A percentile compares a stretch with the other conserved stretches of the same genome.
phyloP scores from a whole-genome alignment of 2,797 vertebrate species.

The Ceryle rudis region DNA sequence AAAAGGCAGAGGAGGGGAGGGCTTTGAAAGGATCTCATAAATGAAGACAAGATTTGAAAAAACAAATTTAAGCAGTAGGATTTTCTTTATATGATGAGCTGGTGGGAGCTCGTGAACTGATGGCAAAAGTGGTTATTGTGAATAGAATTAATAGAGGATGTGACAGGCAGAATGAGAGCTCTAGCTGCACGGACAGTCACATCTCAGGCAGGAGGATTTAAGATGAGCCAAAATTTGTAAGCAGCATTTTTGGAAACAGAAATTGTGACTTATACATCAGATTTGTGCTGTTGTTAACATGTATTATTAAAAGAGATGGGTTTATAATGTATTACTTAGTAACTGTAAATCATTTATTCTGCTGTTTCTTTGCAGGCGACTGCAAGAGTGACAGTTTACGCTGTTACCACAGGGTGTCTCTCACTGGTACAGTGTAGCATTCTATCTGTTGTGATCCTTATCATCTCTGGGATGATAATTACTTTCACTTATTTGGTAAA shows the following conservation, averaged over 20 bases:
- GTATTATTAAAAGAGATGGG: neutral
- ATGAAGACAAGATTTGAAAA: neutral
- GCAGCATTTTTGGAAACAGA: neutral
- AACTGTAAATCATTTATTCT: neutral
- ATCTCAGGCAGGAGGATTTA: neutral
- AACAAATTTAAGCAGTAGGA: neutral
- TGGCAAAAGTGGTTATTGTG: neutral
- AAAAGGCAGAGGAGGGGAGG: neutral
- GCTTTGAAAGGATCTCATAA: neutral
- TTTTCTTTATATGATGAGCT: neutral
- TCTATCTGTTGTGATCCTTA: neutral
- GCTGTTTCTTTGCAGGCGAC: neutral
- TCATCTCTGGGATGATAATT: neutral
- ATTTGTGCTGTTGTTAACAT: neutral
- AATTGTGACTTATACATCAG: neutral
- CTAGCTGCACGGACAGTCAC: neutral
- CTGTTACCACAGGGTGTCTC: neutral
- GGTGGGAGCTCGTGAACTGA: neutral
- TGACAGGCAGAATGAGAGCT: neutral
- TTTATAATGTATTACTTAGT: neutral
- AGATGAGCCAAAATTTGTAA: neutral
- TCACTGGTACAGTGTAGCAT: neutral
- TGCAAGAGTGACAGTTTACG: neutral
- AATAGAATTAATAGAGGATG: neutral
- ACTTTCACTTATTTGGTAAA: neutral